Conservation (phyloP, 2,113 vertebrate genomes). For the Malurus cyaneus region DNA sequence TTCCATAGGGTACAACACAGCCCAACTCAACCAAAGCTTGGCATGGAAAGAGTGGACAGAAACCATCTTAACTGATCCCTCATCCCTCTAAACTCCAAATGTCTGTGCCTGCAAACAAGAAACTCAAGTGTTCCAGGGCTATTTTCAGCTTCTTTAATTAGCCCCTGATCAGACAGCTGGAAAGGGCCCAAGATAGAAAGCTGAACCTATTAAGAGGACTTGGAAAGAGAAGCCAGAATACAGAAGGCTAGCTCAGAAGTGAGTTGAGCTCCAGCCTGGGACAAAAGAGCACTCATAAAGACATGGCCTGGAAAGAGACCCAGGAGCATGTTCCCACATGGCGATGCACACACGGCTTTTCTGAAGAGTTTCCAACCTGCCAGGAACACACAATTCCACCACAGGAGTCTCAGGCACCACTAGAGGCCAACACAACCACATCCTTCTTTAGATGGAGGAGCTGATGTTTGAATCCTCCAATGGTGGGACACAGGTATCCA, state of each 20-base stretch:
- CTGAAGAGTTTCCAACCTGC: neutral
- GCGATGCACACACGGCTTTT: fast-evolving
- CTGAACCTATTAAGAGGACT: neutral
- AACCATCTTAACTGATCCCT: neutral
- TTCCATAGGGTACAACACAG: neutral
- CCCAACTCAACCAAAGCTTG: neutral
- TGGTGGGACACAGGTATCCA: neutral
- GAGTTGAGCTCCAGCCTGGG: neutral
- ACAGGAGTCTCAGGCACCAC: neutral
- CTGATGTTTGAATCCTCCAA: neutral
- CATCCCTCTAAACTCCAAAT: neutral
- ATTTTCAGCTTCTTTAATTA: slow-evolving; percentile 4
- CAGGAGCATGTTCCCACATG: fast-evolving
- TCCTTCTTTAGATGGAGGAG: neutral
- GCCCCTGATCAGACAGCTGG: neutral
- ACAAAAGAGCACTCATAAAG: neutral
- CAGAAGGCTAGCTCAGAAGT: neutral
- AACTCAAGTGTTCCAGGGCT: neutral
- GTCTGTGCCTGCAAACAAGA: neutral
- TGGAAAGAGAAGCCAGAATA: neutral
- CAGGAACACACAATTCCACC: neutral
- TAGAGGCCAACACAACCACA: neutral
- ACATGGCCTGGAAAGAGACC: neutral
- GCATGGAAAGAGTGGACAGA: neutral
- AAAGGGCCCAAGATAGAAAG: neutral